phyloP scores from a whole-genome alignment of 2,797 vertebrate genomes.

The Sorex maritimensis region DNA sequence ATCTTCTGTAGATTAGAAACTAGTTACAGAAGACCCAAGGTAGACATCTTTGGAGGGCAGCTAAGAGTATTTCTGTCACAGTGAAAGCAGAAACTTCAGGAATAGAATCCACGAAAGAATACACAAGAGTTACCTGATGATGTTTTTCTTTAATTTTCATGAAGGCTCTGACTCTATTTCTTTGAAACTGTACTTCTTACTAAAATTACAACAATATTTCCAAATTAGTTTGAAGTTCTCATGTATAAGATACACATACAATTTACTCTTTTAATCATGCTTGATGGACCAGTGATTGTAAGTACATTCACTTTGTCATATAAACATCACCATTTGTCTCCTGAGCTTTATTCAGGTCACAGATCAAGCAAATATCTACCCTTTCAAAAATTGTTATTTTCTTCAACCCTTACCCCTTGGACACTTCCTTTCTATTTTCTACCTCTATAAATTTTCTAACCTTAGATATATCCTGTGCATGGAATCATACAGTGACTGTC shows the following conservation, averaged over 20 bases:
- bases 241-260: conserved; percentile 18
- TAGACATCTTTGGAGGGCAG: neutral
- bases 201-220: neutral
- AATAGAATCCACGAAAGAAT: neutral
- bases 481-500: neutral
- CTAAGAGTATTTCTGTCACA: neutral
- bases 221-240: neutral
- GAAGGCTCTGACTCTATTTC: neutral
- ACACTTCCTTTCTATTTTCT: neutral
- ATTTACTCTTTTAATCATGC: neutral
- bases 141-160: conserved; percentile 7
- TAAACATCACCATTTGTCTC: neutral
- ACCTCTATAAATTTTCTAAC: neutral
- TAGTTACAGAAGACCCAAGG: neutral
- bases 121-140: neutral
- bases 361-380: neutral
- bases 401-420: no score
- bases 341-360: neutral
- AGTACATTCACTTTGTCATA: neutral
- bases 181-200: neutral
- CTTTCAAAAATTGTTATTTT: neutral
- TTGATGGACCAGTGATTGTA: neutral
- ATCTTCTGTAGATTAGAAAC: neutral
- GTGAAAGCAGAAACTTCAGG: neutral
- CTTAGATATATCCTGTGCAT: neutral